Conservation (phyloP, 2,888 invertebrate species). For the Allygus modestus region DNA sequence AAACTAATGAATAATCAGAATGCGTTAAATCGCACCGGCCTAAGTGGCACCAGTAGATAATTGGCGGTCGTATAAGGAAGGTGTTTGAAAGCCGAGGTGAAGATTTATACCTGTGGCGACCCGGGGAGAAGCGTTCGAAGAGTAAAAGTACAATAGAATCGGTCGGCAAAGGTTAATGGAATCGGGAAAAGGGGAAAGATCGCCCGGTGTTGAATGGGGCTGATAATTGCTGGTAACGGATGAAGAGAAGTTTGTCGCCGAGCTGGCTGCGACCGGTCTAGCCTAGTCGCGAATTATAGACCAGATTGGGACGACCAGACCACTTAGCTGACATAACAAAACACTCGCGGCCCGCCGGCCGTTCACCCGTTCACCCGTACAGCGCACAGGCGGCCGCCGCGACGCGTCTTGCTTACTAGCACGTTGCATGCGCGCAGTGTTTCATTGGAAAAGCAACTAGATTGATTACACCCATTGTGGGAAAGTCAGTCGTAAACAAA, state of each 20-base stretch:
- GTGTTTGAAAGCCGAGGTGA: slow-evolving; percentile 47
- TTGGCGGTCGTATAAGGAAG: slow-evolving; percentile 50
- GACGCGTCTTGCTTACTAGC: too few species aligned
- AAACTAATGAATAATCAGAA: slow-evolving; percentile 52
- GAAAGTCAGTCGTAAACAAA: too few species aligned
- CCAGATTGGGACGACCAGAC: slow-evolving; percentile 25
- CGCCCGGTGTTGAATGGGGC: slow-evolving; percentile 44
- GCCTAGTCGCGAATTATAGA: slow-evolving; percentile 48
- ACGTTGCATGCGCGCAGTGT: too few species aligned
- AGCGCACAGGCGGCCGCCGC: too few species aligned
- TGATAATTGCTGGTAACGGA: slow-evolving; percentile 49
- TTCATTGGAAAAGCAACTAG: too few species aligned
- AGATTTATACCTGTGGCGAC: slow-evolving; percentile 45
- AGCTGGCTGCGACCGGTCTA: slow-evolving; percentile 19
- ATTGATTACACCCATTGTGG: too few species aligned
- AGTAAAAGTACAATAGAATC: slow-evolving; percentile 55
- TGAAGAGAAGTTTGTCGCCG: slow-evolving; percentile 40
- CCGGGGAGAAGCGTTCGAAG: slow-evolving; percentile 40
- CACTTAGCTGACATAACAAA: slow-evolving; percentile 54
- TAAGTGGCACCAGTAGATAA: slow-evolving; percentile 48
- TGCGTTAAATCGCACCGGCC: slow-evolving; percentile 34
- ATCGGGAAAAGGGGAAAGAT: slow-evolving; percentile 55
- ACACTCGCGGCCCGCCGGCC: slow-evolving; percentile 3
- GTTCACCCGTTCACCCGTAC: slow-evolving; percentile 5
- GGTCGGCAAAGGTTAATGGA: slow-evolving; percentile 58